Evolutionary conservation across 1,140 invertebrate genomes (phyloP), one percentile per base, ranked within the genome.

Genomic region (Philaenus spumarius): DNA sequence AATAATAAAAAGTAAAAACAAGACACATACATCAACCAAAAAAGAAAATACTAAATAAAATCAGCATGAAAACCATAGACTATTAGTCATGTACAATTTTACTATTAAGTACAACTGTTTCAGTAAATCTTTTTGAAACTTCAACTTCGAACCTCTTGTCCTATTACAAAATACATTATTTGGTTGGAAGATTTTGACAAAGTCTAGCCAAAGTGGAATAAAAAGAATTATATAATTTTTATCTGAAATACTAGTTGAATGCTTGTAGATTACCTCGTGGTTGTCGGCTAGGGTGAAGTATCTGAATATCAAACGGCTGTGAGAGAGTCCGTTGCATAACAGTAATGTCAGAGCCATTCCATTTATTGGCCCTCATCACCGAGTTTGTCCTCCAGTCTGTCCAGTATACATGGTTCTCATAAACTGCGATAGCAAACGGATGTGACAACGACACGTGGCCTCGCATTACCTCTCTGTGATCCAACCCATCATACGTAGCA

Each of bases 331-430:
- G 67, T 55, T 84, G 80, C 24, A 86, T 73, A 2, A 79, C 73
- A 26, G 71, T 69, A 0, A 83, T 73, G 64, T 82, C 73, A 2
- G 75, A 74, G 2, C 82, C 82, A 70, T 81, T 81, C 73, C 80
- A 84, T 68, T 86, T 86, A 68, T 84, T 84, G 1, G 81, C 82
- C 67, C 74, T 73, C 50, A 81, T 75, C 4, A 86, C 76, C 15
- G 80, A 76, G 70, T 84, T 85, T 9, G 78, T 79, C 58, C 79
- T 71, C 84, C 84, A 86, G 69, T 86, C 84, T 23, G 82, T 84
- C 82, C 82, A 86, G 68, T 82, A 84, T 1, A 85, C 75, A 62
- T 79, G 72, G 62, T 78, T 79, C 42, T 78, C 82, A 75, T 80
- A 85, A 24, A 85, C 60, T 2, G 81, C 71, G 43, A 86, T 78